Conservation (phyloP, 2,888 invertebrate genomes). For the Coremacera marginata region DNA sequence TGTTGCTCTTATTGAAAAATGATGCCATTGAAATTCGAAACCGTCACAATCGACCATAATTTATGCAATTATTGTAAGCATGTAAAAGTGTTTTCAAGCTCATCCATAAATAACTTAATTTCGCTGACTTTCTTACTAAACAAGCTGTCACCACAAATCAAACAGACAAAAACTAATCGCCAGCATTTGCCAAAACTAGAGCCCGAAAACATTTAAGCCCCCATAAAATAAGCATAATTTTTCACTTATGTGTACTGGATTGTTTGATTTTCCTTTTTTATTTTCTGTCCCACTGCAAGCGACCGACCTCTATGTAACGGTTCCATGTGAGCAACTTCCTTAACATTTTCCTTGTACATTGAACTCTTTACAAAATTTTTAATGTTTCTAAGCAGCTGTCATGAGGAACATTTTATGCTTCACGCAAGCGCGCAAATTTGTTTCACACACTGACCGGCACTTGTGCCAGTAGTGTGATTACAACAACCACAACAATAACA, state of each 20-base stretch:
- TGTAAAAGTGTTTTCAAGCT: no score
- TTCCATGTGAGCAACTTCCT: neutral
- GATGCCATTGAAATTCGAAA: no score
- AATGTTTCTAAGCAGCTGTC: constrained; percentile 23
- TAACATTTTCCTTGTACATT: constrained; percentile 12
- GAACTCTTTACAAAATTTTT: neutral
- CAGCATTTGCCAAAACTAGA: constrained; percentile 12
- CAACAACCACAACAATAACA: constrained; percentile 21
- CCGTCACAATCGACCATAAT: no score
- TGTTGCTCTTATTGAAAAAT: no score
- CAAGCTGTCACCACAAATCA: constrained; percentile 20
- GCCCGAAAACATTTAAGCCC: neutral
- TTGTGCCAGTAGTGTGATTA: neutral
- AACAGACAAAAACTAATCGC: neutral
- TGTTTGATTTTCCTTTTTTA: neutral
- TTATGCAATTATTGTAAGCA: no score
- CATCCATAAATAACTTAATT: no score
- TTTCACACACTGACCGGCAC: constrained; percentile 17
- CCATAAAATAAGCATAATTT: neutral
- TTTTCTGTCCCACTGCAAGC: neutral
- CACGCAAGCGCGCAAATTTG: constrained; percentile 28
- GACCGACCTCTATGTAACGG: constrained; percentile 8
- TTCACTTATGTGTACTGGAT: neutral
- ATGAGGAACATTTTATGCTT: neutral
- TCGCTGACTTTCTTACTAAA: neutral